These are phyloP conservation scores for Acanthosepion pharaonis DNA, from an alignment of 2,888 invertebrate species.

Conservation along the genomic window DNA sequence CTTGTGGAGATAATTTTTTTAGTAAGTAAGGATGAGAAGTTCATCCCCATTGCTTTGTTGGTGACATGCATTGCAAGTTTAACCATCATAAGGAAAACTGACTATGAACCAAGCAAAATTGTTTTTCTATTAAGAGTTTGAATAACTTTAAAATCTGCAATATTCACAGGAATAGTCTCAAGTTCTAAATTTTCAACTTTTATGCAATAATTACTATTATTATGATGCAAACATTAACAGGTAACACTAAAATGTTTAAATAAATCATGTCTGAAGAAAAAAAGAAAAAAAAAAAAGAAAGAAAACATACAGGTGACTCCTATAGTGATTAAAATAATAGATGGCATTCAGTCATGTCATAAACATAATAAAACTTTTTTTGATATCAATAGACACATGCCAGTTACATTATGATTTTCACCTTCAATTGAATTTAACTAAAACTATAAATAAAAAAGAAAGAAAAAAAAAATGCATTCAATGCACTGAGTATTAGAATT, in stretches of 20 bases:
- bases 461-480: not conserved
- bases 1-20: not conserved
- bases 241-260: not conserved
- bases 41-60: not conserved
- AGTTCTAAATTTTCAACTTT: not conserved
- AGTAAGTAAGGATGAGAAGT: not conserved
- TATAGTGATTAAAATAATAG: not conserved
- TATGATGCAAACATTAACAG: not conserved
- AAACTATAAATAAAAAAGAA: not conserved
- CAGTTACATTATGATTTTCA: too few species aligned
- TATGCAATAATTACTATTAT: not conserved
- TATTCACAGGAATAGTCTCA: not conserved
- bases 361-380: too few species aligned
- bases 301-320: not conserved
- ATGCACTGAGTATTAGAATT: not conserved
- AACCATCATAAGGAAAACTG: not conserved
- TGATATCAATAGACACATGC: too few species aligned
- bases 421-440: too few species aligned
- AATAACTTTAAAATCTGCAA: not conserved
- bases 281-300: not conserved
- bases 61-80: not conserved
- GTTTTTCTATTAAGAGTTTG: not conserved
- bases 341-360: too few species aligned
- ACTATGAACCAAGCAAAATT: not conserved
- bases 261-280: not conserved